Evolutionary conservation across 2,797 vertebrate genomes (phyloP), one percentile per base, ranked within the genome.

Genomic region (Pseudochaenichthys georgianus): DNA sequence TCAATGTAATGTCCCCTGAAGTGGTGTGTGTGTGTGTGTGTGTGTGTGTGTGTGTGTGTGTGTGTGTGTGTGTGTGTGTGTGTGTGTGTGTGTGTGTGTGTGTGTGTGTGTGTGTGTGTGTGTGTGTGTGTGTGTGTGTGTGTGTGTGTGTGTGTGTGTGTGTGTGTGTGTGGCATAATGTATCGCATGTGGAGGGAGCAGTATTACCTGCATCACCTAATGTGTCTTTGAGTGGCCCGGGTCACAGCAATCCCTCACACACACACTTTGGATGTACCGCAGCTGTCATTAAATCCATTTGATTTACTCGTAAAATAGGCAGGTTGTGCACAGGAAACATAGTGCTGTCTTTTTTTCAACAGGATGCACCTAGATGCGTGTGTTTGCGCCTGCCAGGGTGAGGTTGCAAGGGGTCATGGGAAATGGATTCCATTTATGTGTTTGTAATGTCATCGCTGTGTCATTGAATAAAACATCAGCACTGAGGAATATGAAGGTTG

Each of bases 271-370:
- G 34, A 72, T 19, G 19, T 9, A 9, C 61, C 70, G 55, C 77
- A 75, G 64, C 83, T 58, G 76, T 87, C 81, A 87, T 92, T 91
- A 92, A 75, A 84, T 88, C 89, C 85, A 93, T 94, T 93, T 38
- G 92, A 84, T 83, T 80, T 87, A 46, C 53, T 75, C 60, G 60
- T 88, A 60, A 90, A 79, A 75, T 76, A 52, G 45, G 21, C 34
- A n/a, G 21, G 52, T 81, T 74, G 54, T 13, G 62, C 46, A 50
- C 43, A 4, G 46, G 13, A 43, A 66, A 67, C 79, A 47, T 11
- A 21, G 42, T 9, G 41, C 54, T 41, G 62, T 60, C 38, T 64
- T 55, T 71, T 86, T 67, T 45, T 38, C 64, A 88, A 88, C 66
- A 55, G 28, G 19, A 48, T 52, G 60, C 41, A 41, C 66, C 74